Evolutionary conservation across 2,888 invertebrate species (phyloP).

Genomic region (Lasioglossum malachurum): DNA sequence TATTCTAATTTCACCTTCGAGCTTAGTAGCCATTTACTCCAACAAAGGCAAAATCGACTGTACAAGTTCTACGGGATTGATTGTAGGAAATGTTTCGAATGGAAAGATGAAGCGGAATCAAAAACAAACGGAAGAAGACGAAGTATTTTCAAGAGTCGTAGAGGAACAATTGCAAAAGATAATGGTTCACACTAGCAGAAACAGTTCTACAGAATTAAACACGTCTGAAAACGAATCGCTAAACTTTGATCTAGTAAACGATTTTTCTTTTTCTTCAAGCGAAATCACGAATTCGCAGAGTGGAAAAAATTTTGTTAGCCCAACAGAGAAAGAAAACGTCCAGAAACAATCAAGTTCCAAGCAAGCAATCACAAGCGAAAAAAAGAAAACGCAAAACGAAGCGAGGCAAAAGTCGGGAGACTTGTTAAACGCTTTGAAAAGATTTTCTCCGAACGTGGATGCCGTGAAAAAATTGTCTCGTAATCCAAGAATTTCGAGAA

Average conservation of each 20-base stretch:
- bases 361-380: neutral
- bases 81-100: conserved; percentile 18
- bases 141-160: neutral
- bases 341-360: neutral
- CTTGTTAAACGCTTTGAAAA: conserved; percentile 29
- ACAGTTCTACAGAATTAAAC: neutral
- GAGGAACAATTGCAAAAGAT: neutral
- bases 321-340: neutral
- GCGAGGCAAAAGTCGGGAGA: conserved; percentile 4
- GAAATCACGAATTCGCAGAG: conserved; percentile 37
- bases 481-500: neutral
- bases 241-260: conserved; percentile 20
- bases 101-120: neutral
- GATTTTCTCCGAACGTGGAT: conserved; percentile 2
- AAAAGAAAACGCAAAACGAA: neutral
- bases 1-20: conserved; percentile 78
- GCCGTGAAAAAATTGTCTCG: neutral
- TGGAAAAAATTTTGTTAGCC: conserved; percentile 19
- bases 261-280: conserved; percentile 23
- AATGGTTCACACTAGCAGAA: neutral
- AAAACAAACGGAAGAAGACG: neutral
- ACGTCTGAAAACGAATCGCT: neutral
- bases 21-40: conserved; percentile 80
- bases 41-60: conserved; percentile 74
- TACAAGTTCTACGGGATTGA: conserved; percentile 53